Percentiles rank a stretch among this genome's conserved stretches.
Conservation (phyloP, 2,888 invertebrate genomes). For the Trichogramma dendrolimi region DNA sequence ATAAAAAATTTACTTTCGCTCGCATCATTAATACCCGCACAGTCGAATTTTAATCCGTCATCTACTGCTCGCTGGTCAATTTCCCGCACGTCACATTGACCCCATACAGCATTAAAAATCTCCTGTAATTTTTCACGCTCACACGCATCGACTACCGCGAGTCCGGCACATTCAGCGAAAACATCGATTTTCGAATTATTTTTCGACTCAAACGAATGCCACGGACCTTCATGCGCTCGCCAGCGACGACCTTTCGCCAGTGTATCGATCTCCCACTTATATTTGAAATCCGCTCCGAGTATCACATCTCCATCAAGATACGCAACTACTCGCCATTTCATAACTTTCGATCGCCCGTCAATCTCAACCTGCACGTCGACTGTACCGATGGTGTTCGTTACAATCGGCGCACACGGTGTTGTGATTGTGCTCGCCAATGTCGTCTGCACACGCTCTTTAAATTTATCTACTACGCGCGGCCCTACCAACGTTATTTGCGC, state of each 20-base stretch:
- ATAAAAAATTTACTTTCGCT: no score
- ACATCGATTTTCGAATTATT: not conserved
- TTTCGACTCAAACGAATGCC: not conserved
- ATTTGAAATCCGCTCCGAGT: not conserved
- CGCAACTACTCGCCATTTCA: not conserved
- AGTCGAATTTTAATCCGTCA: no score
- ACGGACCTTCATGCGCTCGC: not conserved
- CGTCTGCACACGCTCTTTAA: not conserved
- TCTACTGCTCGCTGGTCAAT: no score
- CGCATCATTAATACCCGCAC: no score
- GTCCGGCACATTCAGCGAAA: not conserved
- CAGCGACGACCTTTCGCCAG: not conserved
- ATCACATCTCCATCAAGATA: not conserved
- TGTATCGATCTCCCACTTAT: not conserved
- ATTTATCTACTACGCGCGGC: not conserved
- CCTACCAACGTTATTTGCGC: not conserved
- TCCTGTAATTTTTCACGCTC: not conserved
- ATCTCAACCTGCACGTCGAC: not conserved
- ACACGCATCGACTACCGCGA: not conserved
- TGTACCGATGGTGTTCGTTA: not conserved
- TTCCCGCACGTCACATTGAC: no score
- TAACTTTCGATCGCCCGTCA: not conserved
- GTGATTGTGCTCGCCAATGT: no score
- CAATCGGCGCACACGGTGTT: no score
- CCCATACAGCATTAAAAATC: not conserved